These are phyloP conservation scores for Syrphus vitripennis DNA, from an alignment of 2,888 invertebrate genomes.

Conservation along the genomic window DNA sequence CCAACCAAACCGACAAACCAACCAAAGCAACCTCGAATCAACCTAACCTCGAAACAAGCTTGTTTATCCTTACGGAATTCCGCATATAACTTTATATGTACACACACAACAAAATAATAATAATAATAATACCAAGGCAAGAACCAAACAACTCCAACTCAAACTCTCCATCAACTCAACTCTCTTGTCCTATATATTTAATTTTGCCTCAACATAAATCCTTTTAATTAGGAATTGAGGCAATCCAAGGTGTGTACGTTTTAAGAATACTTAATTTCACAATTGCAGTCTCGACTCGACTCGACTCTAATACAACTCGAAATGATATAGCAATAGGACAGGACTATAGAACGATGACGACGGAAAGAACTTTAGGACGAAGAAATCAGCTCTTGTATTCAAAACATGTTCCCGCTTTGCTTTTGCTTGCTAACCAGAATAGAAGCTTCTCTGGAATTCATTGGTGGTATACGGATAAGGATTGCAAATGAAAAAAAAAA, in stretches of 20 bases:
- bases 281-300: constrained; percentile 46
- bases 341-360: not conserved
- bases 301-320: constrained; percentile 17
- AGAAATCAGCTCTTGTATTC: constrained; percentile 61
- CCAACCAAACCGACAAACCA: not conserved
- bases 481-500: constrained; percentile 51
- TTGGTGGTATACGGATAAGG: not conserved
- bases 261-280: constrained; percentile 64
- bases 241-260: constrained; percentile 69
- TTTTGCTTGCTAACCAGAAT: constrained; percentile 37
- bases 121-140: constrained; percentile 16
- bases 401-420: constrained; percentile 61
- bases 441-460: not conserved
- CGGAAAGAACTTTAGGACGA: not conserved
- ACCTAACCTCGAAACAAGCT: constrained; percentile 38
- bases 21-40: constrained; percentile 17
- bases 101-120: constrained; percentile 9
- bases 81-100: constrained; percentile 45
- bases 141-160: not conserved
- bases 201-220: constrained; percentile 70
- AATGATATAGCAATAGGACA: not conserved
- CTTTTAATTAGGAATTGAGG: constrained; percentile 71
- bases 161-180: not conserved
- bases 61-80: constrained; percentile 66
- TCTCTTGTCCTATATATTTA: constrained; percentile 67